Evolutionary conservation across 2,797 vertebrate species (phyloP), one percentile per base, ranked within the genome.

Genomic region (Sebastolobus alascanus): DNA sequence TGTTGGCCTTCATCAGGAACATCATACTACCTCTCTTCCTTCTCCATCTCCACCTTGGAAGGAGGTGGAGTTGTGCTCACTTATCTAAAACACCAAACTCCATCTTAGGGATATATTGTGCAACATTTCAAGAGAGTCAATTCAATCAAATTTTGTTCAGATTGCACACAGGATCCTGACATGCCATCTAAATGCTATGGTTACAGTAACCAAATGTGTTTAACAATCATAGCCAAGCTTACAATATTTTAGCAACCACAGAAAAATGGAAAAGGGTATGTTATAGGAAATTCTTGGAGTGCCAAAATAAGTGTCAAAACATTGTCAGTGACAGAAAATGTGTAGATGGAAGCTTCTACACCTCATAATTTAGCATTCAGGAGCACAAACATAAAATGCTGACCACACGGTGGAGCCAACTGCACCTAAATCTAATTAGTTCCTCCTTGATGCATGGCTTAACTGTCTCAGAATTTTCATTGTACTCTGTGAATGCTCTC

Each of bases 351-450:
- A 16, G 25, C 25, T 20, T 27, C 55, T 46, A 4, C 6, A 29
- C 6, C 2, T 56, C 22, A 18, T 2, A 16, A 14, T 33, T 67
- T 2, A 55, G 20, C 13, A 20, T 52, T 50, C 1, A 29, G 33
- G 8, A 20, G 31, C 5, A 64, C 54, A 37, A 55, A 46, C 4
- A 43, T 40, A 18, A 16, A 11, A 43, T 0, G 11, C 20, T 65
- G 68, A 22, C 71, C 83, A 80, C 76, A n/a, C 22, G 71, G 55
- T 71, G 80, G 77, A 2, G 18, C 69, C 64, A 33, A 56, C 12
- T 52, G 43, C 40, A 16, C 20, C 37, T 54, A n/a, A 40, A 73
- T 72, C 40, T 22, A 58, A 25, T 56, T 11, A 38, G 7, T 38
- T 68, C 11, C 12, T 22, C 0, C 2, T 25, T 16, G 40, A 14